Percentiles rank a stretch among this genome's conserved stretches.
These are phyloP conservation scores for Hypomecis atomaria DNA, from an alignment of 2,888 invertebrate species.

Conservation along the genomic window DNA sequence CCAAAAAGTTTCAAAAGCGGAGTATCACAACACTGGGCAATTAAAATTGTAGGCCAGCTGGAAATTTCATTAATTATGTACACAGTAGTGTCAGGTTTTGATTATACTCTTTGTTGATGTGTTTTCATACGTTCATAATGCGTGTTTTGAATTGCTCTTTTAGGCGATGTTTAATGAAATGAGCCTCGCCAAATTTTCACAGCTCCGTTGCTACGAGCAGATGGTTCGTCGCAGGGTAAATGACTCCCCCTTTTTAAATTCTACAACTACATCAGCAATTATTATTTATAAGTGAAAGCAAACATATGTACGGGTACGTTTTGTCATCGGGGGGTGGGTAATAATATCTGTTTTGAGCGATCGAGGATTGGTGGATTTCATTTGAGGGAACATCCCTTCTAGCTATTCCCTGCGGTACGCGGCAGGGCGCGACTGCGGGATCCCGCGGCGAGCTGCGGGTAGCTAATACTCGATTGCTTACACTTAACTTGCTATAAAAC, in stretches of 20 bases:
- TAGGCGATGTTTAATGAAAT: slow-evolving; percentile 41
- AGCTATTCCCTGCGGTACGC: slow-evolving; percentile 50
- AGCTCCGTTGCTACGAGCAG: slow-evolving; percentile 22
- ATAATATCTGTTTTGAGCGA: slow-evolving; percentile 59
- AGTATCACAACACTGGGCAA: slow-evolving; percentile 79
- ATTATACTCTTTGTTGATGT: slow-evolving; percentile 71
- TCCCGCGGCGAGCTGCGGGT: slow-evolving; percentile 67
- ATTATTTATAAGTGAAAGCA: slow-evolving; percentile 79
- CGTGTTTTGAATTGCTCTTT: slow-evolving; percentile 58
- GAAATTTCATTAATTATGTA: slow-evolving; percentile 82
- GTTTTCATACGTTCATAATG: slow-evolving; percentile 65
- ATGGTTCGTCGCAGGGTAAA: slow-evolving; percentile 18
- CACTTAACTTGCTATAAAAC: slow-evolving; percentile 55
- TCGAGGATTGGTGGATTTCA: slow-evolving; percentile 69
- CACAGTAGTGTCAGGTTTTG: slow-evolving; percentile 66
- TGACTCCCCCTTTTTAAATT: slow-evolving; percentile 69
- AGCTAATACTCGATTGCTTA: slow-evolving; percentile 62
- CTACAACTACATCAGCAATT: slow-evolving; percentile 65
- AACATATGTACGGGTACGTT: slow-evolving; percentile 75
- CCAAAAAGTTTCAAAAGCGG: slow-evolving; percentile 79
- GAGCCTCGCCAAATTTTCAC: slow-evolving; percentile 33
- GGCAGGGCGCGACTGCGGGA: slow-evolving; percentile 47
- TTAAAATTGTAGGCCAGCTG: slow-evolving; percentile 83
- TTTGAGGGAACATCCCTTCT: slow-evolving; percentile 69
- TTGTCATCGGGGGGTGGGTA: slow-evolving; percentile 67